Evolutionary conservation across 2,113 vertebrate species (phyloP), one percentile per base, ranked within the genome.

Genomic region (Oceanites oceanicus): DNA sequence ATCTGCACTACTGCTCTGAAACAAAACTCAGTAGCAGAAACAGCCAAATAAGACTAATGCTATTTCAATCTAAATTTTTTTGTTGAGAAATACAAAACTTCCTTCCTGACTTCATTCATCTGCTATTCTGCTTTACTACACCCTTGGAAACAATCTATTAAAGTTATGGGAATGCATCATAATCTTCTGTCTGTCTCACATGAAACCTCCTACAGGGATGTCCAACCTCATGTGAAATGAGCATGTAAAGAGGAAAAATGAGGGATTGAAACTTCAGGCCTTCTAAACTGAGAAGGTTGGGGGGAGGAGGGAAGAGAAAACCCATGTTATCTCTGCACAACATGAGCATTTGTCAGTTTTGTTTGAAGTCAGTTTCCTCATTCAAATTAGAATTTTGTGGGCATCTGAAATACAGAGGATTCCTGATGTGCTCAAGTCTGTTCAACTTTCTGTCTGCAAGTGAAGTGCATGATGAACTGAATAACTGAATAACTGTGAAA

Each of bases 401-500:
- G 22, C 71, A 56, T 84, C 70, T 84, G 85, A 70, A 76, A 67
- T 40, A n/a, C 52, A 55, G 84, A 81, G 66, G 73, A 17, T 55
- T 88, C 81, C 36, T 90, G 50, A 49, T 92, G 34, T 12, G 38
- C 45, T 65, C 38, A 16, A 36, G 72, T 73, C 63, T 89, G 36
- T 94, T 97, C 55, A 44, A 45, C 72, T 93, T 96, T 95, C 78
- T 92, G 45, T 66, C 83, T 96, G 61, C 34, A 91, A 96, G 58
- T 38, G 91, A 77, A 95, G 49, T 86, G 76, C 17, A 30, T 91
- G 96, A 92, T 82, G 90, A 97, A 94, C 49, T 95, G 56, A 36
- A 80, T 88, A n/a, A n/a, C n/a, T 85, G 78, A 91, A 90, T 85
- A 96, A 61, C 79, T 95, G 52, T 94, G 84, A 96, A 96, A 96